phyloP scores from a whole-genome alignment of 2,888 invertebrate genomes.

The Exephanes ischioxanthus region DNA sequence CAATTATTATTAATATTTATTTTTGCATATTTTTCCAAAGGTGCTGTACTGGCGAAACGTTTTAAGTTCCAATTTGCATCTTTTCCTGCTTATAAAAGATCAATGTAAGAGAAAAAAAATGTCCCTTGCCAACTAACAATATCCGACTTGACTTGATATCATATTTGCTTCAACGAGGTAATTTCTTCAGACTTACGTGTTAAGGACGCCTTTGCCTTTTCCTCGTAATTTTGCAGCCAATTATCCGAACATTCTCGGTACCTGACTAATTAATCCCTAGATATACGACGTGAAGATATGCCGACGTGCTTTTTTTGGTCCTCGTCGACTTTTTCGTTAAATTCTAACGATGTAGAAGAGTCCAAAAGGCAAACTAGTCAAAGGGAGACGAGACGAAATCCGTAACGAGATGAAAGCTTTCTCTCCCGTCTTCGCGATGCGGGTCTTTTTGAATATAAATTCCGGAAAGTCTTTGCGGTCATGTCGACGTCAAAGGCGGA shows the following conservation, averaged over 20 bases:
- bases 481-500: constrained; percentile 22
- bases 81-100: neutral
- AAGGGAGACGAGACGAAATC: constrained; percentile 23
- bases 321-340: constrained; percentile 1
- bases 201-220: neutral
- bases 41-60: neutral
- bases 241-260: constrained; percentile 62
- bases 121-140: neutral
- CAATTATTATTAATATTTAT: neutral
- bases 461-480: constrained; percentile 13
- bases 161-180: neutral
- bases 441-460: constrained; percentile 27
- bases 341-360: constrained; percentile 33
- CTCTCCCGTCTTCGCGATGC: constrained; percentile 16
- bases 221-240: constrained; percentile 44
- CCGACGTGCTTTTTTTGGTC: neutral
- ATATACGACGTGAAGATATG: constrained; percentile 18
- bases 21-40: neutral
- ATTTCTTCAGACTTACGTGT: neutral
- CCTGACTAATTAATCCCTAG: constrained; percentile 69
- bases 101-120: neutral
- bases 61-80: neutral
- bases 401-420: constrained; percentile 43
- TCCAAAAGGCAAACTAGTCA: constrained; percentile 36
- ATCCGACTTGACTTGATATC: neutral